These are phyloP conservation scores for Isichthys henryi DNA, from an alignment of 2,113 vertebrate genomes.

Conservation along the genomic window DNA sequence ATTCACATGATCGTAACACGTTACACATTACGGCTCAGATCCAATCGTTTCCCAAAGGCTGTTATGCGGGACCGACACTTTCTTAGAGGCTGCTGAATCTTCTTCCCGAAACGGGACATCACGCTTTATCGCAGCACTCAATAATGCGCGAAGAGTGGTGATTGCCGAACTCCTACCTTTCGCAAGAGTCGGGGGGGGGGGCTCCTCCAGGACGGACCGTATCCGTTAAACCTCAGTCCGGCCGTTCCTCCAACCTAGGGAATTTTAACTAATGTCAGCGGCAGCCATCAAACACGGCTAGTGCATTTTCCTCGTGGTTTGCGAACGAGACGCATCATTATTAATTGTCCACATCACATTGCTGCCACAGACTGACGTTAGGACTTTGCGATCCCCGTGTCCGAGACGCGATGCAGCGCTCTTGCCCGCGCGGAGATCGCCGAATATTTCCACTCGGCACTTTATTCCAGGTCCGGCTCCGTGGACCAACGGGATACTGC, in stretches of 20 bases:
- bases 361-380: neutral
- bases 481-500: conserved; percentile 6
- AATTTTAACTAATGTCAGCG: neutral
- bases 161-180: conserved; percentile 4
- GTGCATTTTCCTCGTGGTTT: neutral
- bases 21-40: neutral
- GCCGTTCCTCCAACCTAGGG: neutral
- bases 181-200: neutral
- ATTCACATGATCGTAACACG: neutral
- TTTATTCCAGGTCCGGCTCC: neutral
- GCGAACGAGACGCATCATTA: neutral
- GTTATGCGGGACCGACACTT: neutral
- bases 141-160: neutral
- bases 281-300: neutral
- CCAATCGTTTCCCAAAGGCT: neutral
- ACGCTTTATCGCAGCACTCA: neutral
- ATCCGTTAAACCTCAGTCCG: neutral
- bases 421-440: neutral
- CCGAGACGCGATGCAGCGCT: neutral
- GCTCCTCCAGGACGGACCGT: neutral
- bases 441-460: neutral
- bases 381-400: neutral
- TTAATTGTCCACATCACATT: neutral
- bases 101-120: neutral
- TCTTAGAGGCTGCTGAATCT: neutral